Evolutionary conservation across 2,888 invertebrate genomes (phyloP).

Genomic region (Hirtodrosophila histrioides): DNA sequence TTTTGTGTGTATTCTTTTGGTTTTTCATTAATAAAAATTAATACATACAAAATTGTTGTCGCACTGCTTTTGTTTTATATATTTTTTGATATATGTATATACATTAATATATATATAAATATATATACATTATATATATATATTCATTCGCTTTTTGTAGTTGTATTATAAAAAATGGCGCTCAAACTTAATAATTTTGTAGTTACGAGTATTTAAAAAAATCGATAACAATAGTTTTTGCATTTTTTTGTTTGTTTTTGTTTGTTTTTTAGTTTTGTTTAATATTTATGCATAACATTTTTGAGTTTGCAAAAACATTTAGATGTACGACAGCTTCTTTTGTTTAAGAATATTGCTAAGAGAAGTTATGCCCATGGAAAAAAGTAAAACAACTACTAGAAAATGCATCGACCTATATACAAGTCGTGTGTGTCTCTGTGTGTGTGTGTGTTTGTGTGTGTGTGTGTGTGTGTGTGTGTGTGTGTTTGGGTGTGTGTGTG

Average conservation of each 20-base stretch:
- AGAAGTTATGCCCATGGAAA: constrained; percentile 55
- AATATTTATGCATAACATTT: constrained; percentile 35
- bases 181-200: constrained; percentile 69
- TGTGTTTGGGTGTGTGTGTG: constrained; percentile 20
- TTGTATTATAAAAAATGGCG: constrained; percentile 60
- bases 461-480: constrained; percentile 19
- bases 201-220: constrained; percentile 55
- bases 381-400: constrained; percentile 31
- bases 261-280: constrained; percentile 21
- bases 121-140: constrained; percentile 25
- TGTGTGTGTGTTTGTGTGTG: constrained; percentile 7
- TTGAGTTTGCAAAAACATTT: constrained; percentile 62
- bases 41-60: constrained; percentile 74
- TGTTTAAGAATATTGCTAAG: constrained; percentile 68
- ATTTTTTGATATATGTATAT: constrained; percentile 57
- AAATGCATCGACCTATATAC: constrained; percentile 51
- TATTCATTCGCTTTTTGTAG: not conserved
- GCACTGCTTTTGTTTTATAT: constrained; percentile 58
- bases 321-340: constrained; percentile 64
- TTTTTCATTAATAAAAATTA: constrained; percentile 68
- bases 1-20: constrained; percentile 51
- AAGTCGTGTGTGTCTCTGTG: constrained; percentile 41
- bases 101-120: constrained; percentile 53
- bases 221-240: constrained; percentile 58
- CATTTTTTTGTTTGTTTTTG: constrained; percentile 27